A percentile compares a stretch with the other conserved stretches of the same genome.
These are phyloP conservation scores for Hormiphora californensis DNA, from an alignment of 37 sponge, comb jelly and placozoan species.

Conservation along the genomic window DNA sequence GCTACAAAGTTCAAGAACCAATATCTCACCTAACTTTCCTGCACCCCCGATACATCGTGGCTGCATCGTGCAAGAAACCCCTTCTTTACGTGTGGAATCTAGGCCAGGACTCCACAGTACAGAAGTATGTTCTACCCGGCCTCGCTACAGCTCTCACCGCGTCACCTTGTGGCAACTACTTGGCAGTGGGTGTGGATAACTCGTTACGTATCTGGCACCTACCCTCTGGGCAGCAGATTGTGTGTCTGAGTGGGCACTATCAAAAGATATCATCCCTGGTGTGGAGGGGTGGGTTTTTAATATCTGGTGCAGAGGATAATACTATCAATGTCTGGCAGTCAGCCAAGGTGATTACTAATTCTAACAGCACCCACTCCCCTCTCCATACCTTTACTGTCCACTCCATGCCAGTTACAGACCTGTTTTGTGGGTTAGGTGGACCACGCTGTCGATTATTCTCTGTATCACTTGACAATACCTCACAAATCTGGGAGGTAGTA, in stretches of 20 bases:
- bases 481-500: slow-evolving; percentile 63
- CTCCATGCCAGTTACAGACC: slow-evolving; percentile 68
- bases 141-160: neutral
- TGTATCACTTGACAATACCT: slow-evolving; percentile 78
- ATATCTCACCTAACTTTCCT: neutral
- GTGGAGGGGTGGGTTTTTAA: slow-evolving; percentile 66
- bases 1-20: slow-evolving; percentile 5
- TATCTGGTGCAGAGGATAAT: slow-evolving; percentile 79
- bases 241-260: slow-evolving; percentile 62
- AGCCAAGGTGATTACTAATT: neutral
- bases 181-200: slow-evolving; percentile 31
- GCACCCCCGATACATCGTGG: neutral
- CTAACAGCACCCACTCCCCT: neutral
- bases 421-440: slow-evolving; percentile 72
- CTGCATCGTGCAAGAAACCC: neutral
- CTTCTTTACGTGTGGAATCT: slow-evolving; percentile 31
- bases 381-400: slow-evolving; percentile 60
- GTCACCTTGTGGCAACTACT: slow-evolving; percentile 24
- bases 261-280: slow-evolving; percentile 63
- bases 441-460: slow-evolving; percentile 62
- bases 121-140: slow-evolving; percentile 46
- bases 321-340: slow-evolving; percentile 70
- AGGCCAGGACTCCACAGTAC: slow-evolving; percentile 24
- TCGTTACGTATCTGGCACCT: slow-evolving; percentile 6
- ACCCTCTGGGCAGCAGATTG: neutral